A percentile compares a stretch with the other conserved stretches of the same genome.
Evolutionary conservation across 2,113 vertebrate species (phyloP).

Genomic region (Toxotes jaculatrix): DNA sequence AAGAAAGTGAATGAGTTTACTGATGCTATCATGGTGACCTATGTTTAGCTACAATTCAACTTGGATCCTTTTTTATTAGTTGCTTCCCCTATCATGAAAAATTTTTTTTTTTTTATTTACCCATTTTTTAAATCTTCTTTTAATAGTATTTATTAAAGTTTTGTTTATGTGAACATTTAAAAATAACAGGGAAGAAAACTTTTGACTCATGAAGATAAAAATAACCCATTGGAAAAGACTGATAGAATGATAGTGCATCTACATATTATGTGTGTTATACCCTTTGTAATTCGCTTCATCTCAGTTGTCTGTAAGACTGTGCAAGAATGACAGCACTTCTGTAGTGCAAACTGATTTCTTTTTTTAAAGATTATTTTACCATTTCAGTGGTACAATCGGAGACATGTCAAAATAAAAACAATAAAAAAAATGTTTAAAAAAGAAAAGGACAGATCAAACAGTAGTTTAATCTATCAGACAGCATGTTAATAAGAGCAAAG

Average conservation of each 20-base stretch:
- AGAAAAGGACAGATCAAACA: background rate
- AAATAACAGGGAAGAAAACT: background rate
- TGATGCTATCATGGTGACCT: too few relatives aligned
- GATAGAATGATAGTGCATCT: too few relatives aligned
- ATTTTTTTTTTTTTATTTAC: too few relatives aligned
- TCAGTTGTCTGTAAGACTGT: background rate
- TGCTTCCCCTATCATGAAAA: too few relatives aligned
- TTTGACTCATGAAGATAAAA: background rate
- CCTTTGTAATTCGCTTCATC: background rate
- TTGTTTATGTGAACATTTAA: background rate
- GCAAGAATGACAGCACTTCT: background rate
- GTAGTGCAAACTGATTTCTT: background rate
- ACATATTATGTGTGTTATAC: too few relatives aligned
- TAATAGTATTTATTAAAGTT: background rate
- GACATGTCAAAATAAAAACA: background rate
- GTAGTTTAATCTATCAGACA: background rate
- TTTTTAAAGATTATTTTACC: background rate
- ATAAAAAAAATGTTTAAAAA: too few relatives aligned
- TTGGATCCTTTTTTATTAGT: too few relatives aligned
- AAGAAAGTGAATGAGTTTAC: too few relatives aligned
- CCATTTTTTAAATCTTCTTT: background rate
- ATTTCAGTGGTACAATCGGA: background rate
- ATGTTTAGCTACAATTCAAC: too few relatives aligned
- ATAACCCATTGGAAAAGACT: too few relatives aligned
- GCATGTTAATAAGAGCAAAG: conserved; percentile 33